phyloP scores from a whole-genome alignment of 2,888 invertebrate genomes.

The Neoaliturus tenellus region DNA sequence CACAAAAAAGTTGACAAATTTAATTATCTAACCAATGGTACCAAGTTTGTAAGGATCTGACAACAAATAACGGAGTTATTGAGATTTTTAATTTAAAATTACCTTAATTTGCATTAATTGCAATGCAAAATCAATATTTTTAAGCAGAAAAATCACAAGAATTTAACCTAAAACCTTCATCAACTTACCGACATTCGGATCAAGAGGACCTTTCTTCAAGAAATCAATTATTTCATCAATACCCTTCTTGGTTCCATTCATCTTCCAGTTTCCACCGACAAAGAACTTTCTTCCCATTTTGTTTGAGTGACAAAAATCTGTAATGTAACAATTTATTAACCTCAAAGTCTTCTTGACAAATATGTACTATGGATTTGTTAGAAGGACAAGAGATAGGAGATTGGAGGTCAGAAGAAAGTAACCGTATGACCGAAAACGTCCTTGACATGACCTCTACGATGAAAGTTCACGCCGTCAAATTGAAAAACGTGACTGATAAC shows the following conservation, averaged over 20 bases:
- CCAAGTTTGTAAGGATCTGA: no score
- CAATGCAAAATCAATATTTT: no score
- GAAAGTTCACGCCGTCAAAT: neutral
- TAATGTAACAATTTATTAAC: neutral
- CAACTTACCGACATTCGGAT: conserved; percentile 86
- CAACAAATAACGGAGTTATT: no score
- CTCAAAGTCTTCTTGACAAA: neutral
- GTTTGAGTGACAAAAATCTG: neutral
- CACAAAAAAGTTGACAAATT: no score
- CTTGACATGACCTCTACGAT: neutral
- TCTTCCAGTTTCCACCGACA: conserved; percentile 99
- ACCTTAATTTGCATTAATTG: no score
- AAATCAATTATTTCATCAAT: conserved; percentile 89
- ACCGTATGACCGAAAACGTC: neutral
- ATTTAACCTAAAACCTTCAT: no score
- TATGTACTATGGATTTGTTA: no score
- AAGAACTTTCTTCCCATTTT: conserved; percentile 93
- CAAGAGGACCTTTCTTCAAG: conserved; percentile 85
- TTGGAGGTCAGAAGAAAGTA: neutral
- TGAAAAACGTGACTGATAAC: neutral
- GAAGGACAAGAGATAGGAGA: no score
- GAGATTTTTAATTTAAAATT: no score
- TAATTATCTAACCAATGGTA: no score
- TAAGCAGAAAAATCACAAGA: no score
- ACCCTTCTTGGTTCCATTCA: conserved; percentile 95